These are phyloP conservation scores for Anastatus disparis DNA, from an alignment of 1,140 invertebrate species.

Conservation along the genomic window DNA sequence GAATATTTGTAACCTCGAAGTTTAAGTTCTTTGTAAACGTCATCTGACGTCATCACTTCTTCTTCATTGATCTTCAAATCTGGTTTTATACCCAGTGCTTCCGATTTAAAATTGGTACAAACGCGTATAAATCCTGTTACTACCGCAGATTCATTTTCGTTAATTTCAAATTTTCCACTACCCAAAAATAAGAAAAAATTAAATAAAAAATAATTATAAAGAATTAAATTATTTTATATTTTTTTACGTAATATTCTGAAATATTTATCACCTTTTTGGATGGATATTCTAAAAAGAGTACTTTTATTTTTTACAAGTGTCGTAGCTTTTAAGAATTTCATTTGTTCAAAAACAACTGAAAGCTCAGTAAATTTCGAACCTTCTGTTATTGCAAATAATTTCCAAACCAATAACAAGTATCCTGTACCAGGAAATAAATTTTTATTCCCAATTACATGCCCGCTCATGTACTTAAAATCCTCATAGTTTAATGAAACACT, in stretches of 20 bases:
- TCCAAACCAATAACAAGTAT: too few species aligned
- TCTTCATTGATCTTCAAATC: conserved; percentile 37
- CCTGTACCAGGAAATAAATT: conserved; percentile 89
- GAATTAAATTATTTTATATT: too few species aligned
- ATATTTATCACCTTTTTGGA: conserved; percentile 83
- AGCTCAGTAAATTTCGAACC: conserved; percentile 76
- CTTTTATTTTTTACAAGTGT: conserved; percentile 76
- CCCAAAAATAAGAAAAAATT: conserved; percentile 62
- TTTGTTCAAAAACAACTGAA: conserved; percentile 86
- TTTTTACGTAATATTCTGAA: too few species aligned
- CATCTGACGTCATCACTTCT: conserved; percentile 70
- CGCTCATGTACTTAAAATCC: conserved; percentile 79
- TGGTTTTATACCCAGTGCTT: conserved; percentile 55
- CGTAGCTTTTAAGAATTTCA: conserved; percentile 84
- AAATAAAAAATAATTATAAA: too few species aligned
- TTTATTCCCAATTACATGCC: conserved; percentile 87
- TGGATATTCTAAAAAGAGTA: conserved; percentile 79
- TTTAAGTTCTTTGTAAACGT: conserved; percentile 92
- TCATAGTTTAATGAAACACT: conserved; percentile 73
- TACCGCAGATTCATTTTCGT: conserved; percentile 80
- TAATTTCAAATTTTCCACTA: conserved; percentile 68
- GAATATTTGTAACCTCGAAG: conserved; percentile 93
- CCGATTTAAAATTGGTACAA: conserved; percentile 61
- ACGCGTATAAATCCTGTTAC: conserved; percentile 79
- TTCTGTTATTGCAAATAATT: conserved; percentile 81